Evolutionary conservation across 2,797 vertebrate species (phyloP).

Genomic region (Sebastes taczanowskii): DNA sequence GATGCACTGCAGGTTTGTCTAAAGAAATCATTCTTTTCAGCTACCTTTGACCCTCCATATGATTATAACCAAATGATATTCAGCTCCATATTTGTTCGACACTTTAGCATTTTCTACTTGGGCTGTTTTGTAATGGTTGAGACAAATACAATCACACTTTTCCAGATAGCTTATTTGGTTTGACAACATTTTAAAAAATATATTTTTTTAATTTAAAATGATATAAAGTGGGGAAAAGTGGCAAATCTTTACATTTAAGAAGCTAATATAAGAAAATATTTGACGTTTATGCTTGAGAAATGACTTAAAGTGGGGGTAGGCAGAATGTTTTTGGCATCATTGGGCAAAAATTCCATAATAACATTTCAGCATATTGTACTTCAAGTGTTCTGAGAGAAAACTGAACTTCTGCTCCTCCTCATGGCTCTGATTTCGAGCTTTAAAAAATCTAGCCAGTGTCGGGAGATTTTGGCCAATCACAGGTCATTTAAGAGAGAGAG

Average conservation of each 20-base stretch:
- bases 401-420: too few relatives aligned
- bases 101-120: neutral
- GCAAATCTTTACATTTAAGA: neutral
- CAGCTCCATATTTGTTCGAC: neutral
- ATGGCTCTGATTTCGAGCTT: too few relatives aligned
- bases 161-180: neutral
- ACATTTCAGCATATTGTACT: too few relatives aligned
- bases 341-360: too few relatives aligned
- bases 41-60: neutral
- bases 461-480: too few relatives aligned
- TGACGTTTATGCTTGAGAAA: neutral
- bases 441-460: too few relatives aligned
- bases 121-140: neutral
- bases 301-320: neutral
- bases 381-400: too few relatives aligned
- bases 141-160: neutral
- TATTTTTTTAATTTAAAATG: neutral
- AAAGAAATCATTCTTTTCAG: neutral
- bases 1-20: neutral
- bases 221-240: neutral
- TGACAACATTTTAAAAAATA: neutral
- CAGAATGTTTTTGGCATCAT: too few relatives aligned
- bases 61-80: neutral
- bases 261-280: neutral
- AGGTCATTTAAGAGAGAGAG: too few relatives aligned